Base-by-base conservation (phyloP, 2,888 invertebrate genomes). In the Agonopterix alstromeriana region DNA sequence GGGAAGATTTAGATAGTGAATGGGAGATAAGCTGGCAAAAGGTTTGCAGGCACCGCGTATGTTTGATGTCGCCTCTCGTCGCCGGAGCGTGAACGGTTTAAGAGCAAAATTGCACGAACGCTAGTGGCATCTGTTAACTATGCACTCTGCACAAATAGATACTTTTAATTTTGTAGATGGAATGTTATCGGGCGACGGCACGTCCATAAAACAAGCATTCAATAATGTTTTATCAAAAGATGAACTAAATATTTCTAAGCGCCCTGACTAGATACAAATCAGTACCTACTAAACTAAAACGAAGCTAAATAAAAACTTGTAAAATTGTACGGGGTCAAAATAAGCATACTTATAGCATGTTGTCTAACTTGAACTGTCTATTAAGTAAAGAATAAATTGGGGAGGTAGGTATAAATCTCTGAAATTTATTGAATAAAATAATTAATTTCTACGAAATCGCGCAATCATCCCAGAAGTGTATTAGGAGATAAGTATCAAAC, bases 401-500 rank as follows among this genome's bases (percentile, higher is more conserved):
- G 1, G 5, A 27, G 27, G 27, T 27, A 27, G 2, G n/a, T n/a
- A n/a, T n/a, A n/a, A 17, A 17, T 27, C 27, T 27, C 27, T 27
- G 27, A 27, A 27, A 27, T 27, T 27, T 27, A 27, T 27, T 27
- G 27, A 27, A 27, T 27, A 27, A 27, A 27, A 27, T 73, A 75
- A 79, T 82, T 80, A 79, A 81, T 84, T 82, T 74, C 63, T 67
- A 68, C 67, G 61, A 71, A 84, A 84, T 82, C 77, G 77, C 71
- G 79, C 82, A 82, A 87, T 88, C 77, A 82, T 83, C 76, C 74
- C 80, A 74, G 77, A 86, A 86, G 82, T 86, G 83, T 83, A 86
- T 86, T 83, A 85, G 75, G 75, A 85, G 88, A 87, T 86, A 86
- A 87, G 85, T 84, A 87, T 87, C 83, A 86, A 88, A 86, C 88